These are phyloP conservation scores for Meloidogyne floridensis DNA, from an alignment of 1,140 invertebrate species.

Conservation along the genomic window DNA sequence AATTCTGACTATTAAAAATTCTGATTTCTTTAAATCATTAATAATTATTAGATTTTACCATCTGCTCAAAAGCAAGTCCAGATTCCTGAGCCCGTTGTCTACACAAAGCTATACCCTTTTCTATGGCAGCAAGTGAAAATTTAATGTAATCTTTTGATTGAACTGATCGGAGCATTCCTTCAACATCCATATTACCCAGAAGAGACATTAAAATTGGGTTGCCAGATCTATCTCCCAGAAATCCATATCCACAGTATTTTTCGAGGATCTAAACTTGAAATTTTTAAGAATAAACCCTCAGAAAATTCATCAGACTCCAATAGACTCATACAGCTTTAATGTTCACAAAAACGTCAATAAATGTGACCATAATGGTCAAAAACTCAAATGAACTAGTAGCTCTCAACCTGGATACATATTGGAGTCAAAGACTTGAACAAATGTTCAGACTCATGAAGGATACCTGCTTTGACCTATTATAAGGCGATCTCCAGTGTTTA, in stretches of 20 bases:
- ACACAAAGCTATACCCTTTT: conserved; percentile 62
- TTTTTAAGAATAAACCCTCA: background rate
- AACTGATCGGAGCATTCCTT: conserved; percentile 61
- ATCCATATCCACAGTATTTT: conserved; percentile 66
- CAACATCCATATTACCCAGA: conserved; percentile 65
- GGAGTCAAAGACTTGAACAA: no score
- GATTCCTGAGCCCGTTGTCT: conserved; percentile 57
- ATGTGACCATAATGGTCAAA: no score
- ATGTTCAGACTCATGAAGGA: no score
- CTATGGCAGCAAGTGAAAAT: conserved; percentile 64
- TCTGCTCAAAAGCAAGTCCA: conserved; percentile 65
- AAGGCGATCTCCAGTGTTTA: no score
- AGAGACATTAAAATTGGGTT: conserved; percentile 65
- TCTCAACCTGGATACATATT: no score
- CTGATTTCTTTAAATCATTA: background rate
- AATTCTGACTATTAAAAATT: background rate
- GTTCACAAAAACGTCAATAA: no score
- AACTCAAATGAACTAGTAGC: no score
- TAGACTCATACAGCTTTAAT: no score
- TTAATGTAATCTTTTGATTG: conserved; percentile 65
- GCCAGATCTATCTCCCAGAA: conserved; percentile 61
- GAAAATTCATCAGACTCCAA: no score
- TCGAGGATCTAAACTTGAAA: conserved; percentile 59
- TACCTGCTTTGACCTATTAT: no score
- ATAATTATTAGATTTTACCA: conserved; percentile 13